These are phyloP conservation scores for Melipona quadrifasciata DNA, from an alignment of 1,140 invertebrate genomes.

Conservation along the genomic window DNA sequence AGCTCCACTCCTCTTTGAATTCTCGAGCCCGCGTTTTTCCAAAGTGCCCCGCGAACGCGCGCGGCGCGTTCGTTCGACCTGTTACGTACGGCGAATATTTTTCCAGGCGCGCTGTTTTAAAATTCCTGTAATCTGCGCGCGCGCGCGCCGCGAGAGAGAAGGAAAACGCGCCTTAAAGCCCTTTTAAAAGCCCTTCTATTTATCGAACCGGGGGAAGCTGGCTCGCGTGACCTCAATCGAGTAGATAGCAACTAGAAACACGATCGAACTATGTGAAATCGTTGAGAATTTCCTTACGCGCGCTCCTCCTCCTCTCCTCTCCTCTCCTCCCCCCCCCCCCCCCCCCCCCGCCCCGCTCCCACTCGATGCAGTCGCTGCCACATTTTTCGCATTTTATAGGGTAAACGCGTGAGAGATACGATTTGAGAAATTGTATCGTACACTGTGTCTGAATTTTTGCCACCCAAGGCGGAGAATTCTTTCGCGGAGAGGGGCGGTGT, in stretches of 20 bases:
- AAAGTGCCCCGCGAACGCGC: not conserved
- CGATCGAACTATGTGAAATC: no score
- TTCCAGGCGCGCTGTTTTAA: not conserved
- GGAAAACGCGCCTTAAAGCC: not conserved
- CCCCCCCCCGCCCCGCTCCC: no score
- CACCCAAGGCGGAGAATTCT: no score
- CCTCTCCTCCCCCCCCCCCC: no score
- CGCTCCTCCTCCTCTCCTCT: no score
- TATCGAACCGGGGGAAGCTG: not conserved
- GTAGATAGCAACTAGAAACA: not conserved
- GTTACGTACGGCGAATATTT: not conserved
- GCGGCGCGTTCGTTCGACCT: not conserved
- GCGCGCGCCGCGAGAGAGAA: not conserved
- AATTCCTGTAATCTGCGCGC: not conserved
- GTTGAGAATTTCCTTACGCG: no score
- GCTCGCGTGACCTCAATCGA: not conserved
- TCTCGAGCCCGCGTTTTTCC: not conserved
- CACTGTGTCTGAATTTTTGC: no score
- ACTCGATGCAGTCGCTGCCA: no score
- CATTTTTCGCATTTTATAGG: no score
- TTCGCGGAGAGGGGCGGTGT: no score
- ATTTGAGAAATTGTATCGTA: no score
- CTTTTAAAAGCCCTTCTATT: not conserved
- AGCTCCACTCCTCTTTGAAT: not conserved
- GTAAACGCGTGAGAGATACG: no score